Conservation (phyloP, 2,113 vertebrate genomes). For the Ctenodactylus gundi region DNA sequence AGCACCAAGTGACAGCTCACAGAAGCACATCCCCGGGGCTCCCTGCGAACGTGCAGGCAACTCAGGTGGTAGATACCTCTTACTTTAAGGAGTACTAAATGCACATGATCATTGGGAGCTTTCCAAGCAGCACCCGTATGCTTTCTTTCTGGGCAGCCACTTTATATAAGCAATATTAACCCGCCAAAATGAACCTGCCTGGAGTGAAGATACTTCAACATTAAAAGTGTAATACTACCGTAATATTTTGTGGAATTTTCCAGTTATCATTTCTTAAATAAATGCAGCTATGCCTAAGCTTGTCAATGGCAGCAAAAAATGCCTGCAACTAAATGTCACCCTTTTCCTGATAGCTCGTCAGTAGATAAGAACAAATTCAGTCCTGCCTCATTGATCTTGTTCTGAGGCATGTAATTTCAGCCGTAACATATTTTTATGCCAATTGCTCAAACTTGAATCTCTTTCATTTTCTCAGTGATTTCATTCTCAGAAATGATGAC, state of each 20-base stretch:
- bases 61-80: too few species aligned
- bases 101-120: not conserved
- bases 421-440: conserved; percentile 53
- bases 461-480: conserved; percentile 46
- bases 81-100: too few species aligned
- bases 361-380: conserved; percentile 33
- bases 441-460: conserved; percentile 43
- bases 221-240: not conserved
- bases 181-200: not conserved
- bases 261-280: conserved; percentile 10
- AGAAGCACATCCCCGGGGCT: too few species aligned
- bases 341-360: not conserved
- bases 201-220: not conserved
- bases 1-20: too few species aligned
- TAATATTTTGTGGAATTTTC: not conserved
- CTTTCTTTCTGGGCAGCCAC: not conserved
- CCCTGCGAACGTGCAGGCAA: too few species aligned
- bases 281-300: not conserved
- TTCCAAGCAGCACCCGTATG: too few species aligned
- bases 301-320: not conserved
- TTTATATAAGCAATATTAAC: not conserved
- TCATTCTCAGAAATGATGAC: conserved; percentile 40
- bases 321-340: conserved; percentile 32
- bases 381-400: conserved; percentile 53
- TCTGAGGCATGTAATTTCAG: conserved; percentile 48